A percentile compares a stretch with the other conserved stretches of the same genome.
Evolutionary conservation across 2,797 vertebrate species (phyloP).

Genomic region (Acrossocheilus fasciatus): DNA sequence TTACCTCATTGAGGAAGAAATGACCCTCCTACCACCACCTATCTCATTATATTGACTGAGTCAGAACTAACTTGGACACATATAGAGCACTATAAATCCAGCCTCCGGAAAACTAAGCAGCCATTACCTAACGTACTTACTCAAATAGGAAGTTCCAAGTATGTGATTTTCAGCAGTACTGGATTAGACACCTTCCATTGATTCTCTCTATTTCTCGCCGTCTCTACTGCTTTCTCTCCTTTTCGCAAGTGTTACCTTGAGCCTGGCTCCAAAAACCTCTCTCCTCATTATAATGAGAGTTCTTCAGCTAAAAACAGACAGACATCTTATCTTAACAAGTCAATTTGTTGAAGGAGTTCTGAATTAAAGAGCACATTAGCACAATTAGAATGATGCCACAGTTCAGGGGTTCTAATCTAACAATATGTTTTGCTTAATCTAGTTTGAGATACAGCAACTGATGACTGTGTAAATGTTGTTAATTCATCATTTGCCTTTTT

Average conservation of each 20-base stretch:
- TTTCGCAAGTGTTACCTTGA: slow-evolving; percentile 1
- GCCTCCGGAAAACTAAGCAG: slow-evolving; percentile 65
- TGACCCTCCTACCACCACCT: slow-evolving; percentile 18
- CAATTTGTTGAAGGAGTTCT: slow-evolving; percentile 34
- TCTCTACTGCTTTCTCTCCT: slow-evolving; percentile 41
- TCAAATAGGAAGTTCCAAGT: slow-evolving; percentile 63
- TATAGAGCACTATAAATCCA: slow-evolving; percentile 6
- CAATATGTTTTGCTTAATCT: slow-evolving; percentile 8
- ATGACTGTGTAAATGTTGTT: background rate
- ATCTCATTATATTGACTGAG: slow-evolving; percentile 52
- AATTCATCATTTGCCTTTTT: background rate
- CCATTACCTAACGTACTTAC: slow-evolving; percentile 66
- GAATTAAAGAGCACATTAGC: slow-evolving; percentile 30
- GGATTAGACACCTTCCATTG: slow-evolving; percentile 70
- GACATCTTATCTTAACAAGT: background rate
- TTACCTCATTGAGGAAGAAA: slow-evolving; percentile 32
- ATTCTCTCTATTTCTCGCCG: slow-evolving; percentile 45
- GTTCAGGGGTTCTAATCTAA: slow-evolving; percentile 33
- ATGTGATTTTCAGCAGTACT: slow-evolving; percentile 61
- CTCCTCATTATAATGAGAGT: slow-evolving; percentile 14
- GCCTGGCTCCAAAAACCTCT: slow-evolving; percentile 7
- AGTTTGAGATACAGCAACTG: background rate
- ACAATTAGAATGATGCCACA: slow-evolving; percentile 6
- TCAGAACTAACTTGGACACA: slow-evolving; percentile 6
- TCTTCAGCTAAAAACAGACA: slow-evolving; percentile 20